phyloP scores from a whole-genome alignment of 2,797 vertebrate genomes.

The Columba guinea region DNA sequence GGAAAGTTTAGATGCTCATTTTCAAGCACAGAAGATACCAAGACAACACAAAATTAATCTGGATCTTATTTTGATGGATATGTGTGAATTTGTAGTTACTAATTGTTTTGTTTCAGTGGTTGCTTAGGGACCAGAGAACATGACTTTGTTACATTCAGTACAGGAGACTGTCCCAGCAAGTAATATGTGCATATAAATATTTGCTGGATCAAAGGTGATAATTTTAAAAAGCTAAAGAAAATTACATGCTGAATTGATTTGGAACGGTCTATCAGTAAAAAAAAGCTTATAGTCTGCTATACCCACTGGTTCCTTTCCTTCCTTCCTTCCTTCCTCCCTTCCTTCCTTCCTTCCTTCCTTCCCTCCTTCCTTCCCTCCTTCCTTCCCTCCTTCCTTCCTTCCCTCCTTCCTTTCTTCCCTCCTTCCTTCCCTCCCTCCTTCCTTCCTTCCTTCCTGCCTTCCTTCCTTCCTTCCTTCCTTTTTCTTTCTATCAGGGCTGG shows the following conservation, averaged over 20 bases:
- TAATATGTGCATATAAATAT: neutral
- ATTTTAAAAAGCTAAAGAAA: neutral
- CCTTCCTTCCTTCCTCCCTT: too few species aligned
- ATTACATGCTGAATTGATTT: neutral
- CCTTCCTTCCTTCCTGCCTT: too few species aligned
- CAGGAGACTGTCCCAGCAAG: neutral
- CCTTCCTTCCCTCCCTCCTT: too few species aligned
- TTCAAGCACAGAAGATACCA: neutral
- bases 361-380: too few species aligned
- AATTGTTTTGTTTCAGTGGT: slow-evolving; percentile 12
- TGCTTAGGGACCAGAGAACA: slow-evolving; percentile 26
- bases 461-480: too few species aligned
- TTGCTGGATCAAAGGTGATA: neutral
- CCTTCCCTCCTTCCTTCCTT: too few species aligned
- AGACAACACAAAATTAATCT: neutral
- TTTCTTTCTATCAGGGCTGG: neutral
- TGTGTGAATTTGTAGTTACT: neutral
- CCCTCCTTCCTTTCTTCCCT: too few species aligned
- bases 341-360: too few species aligned
- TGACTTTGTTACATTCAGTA: neutral
- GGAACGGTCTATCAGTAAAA: neutral
- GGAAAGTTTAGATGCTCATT: neutral
- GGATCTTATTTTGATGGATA: neutral
- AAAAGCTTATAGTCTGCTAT: neutral
- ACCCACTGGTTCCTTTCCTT: neutral